A percentile compares a stretch with the other conserved stretches of the same genome.
Evolutionary conservation across 92 coral and sea anemone genomes (phyloP).

Genomic region (Zoanthus solanderi): DNA sequence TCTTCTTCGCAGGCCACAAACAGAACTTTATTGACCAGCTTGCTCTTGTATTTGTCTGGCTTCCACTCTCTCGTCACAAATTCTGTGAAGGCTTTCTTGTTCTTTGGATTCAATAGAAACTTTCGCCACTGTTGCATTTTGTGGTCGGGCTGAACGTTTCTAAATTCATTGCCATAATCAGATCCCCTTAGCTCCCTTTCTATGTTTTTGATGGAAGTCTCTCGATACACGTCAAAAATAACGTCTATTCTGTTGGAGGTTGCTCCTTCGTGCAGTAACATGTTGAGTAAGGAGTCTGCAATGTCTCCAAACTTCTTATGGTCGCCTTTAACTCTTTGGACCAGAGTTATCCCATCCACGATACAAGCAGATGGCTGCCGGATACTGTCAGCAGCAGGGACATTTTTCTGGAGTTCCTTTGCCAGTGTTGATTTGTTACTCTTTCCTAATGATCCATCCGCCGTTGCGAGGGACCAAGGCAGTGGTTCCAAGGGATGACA

Average conservation of each 20-base stretch:
- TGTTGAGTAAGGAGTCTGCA: conserved; percentile 31
- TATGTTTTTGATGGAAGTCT: conserved; percentile 47
- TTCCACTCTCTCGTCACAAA: background rate
- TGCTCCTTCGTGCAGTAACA: conserved; percentile 53
- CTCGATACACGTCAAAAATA: conserved; percentile 55
- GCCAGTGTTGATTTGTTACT: conserved; percentile 48
- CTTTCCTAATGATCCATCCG: conserved; percentile 53
- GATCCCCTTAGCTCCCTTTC: conserved; percentile 55
- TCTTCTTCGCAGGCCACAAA: background rate
- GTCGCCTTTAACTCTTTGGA: conserved; percentile 61
- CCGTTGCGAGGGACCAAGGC: conserved; percentile 53
- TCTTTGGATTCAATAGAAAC: conserved; percentile 46
- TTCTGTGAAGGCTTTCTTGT: conserved; percentile 33
- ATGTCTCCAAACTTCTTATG: conserved; percentile 52
- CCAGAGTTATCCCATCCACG: conserved; percentile 54
- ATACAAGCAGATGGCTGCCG: conserved; percentile 60
- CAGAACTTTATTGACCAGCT: background rate
- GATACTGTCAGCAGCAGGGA: conserved; percentile 46
- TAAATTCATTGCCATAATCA: conserved; percentile 43
- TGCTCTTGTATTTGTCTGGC: background rate
- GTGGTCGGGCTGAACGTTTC: conserved; percentile 45
- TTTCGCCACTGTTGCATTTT: conserved; percentile 51
- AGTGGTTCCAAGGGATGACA: conserved; percentile 7
- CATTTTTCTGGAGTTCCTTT: conserved; percentile 61
- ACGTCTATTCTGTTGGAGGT: conserved; percentile 51